Evolutionary conservation across 2,888 invertebrate genomes (phyloP).

Genomic region (Piscicola geometra): DNA sequence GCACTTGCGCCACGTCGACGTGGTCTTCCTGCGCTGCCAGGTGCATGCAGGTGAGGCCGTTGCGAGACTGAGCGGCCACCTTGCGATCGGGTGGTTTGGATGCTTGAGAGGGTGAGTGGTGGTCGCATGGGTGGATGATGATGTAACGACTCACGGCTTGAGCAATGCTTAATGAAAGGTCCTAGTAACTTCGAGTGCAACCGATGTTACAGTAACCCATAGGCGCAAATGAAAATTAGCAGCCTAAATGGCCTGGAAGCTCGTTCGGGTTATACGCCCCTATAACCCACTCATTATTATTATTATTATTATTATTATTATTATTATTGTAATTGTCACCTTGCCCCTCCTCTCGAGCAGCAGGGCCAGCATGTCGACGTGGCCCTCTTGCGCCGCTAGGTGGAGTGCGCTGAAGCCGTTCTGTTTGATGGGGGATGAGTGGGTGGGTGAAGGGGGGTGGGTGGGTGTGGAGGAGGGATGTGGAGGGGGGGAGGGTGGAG

Average conservation of each 20-base stretch:
- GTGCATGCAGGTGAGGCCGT: constrained; percentile 93
- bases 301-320: neutral
- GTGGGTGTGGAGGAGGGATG: too few species aligned
- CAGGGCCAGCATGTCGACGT: constrained; percentile 89
- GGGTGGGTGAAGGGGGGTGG: too few species aligned
- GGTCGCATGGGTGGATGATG: too few species aligned
- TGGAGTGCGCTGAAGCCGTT: constrained; percentile 87
- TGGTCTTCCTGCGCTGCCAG: constrained; percentile 89
- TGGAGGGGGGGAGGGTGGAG: too few species aligned
- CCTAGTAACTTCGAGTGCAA: too few species aligned
- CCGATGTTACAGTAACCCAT: too few species aligned
- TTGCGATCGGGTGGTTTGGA: neutral
- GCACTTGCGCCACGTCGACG: constrained; percentile 80
- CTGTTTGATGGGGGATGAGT: constrained; percentile 42
- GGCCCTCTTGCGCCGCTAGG: constrained; percentile 86
- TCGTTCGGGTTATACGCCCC: too few species aligned
- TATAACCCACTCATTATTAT: too few species aligned
- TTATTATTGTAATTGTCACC: constrained; percentile 1
- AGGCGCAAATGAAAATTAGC: too few species aligned
- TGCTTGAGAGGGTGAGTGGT: too few species aligned
- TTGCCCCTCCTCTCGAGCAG: constrained; percentile 71
- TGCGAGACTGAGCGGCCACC: constrained; percentile 85
- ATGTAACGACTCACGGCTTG: neutral
- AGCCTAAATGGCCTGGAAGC: too few species aligned
- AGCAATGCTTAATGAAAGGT: too few species aligned